Evolutionary conservation across 1,140 invertebrate genomes (phyloP).

Genomic region (Heliconius congener): DNA sequence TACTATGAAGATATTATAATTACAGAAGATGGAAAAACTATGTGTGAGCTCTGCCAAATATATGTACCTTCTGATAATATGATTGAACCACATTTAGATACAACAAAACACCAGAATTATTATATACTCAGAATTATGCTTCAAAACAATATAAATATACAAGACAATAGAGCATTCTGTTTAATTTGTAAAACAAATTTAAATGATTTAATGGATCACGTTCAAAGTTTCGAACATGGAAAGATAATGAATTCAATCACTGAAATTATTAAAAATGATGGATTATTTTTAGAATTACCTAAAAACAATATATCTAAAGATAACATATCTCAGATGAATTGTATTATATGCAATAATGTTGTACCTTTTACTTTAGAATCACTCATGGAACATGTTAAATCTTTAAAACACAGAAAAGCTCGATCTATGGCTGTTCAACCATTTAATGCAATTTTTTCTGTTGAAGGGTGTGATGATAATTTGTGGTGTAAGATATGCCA

Average conservation of each 20-base stretch:
- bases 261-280: constrained; percentile 44
- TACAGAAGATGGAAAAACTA: constrained; percentile 31
- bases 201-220: constrained; percentile 35
- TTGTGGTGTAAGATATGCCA: constrained; percentile 54
- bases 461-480: constrained; percentile 43
- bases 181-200: constrained; percentile 39
- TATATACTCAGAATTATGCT: constrained; percentile 44
- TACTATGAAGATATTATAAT: constrained; percentile 51
- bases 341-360: constrained; percentile 46
- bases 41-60: constrained; percentile 46
- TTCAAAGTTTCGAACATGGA: constrained; percentile 38
- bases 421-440: constrained; percentile 50
- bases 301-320: constrained; percentile 22
- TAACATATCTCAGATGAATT: constrained; percentile 30
- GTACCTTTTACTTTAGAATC: constrained; percentile 41
- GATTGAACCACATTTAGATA: constrained; percentile 42
- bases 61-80: constrained; percentile 27
- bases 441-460: constrained; percentile 55
- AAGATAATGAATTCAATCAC: constrained; percentile 34
- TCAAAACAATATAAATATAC: constrained; percentile 42
- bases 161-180: constrained; percentile 35
- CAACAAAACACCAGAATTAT: constrained; percentile 37
- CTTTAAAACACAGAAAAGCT: constrained; percentile 43
- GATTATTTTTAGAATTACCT: constrained; percentile 45
- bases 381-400: constrained; percentile 37